Percentiles rank a stretch among this genome's conserved stretches.
Conservation (phyloP, 1,140 invertebrate genomes). For the Berghia stephanieae region DNA sequence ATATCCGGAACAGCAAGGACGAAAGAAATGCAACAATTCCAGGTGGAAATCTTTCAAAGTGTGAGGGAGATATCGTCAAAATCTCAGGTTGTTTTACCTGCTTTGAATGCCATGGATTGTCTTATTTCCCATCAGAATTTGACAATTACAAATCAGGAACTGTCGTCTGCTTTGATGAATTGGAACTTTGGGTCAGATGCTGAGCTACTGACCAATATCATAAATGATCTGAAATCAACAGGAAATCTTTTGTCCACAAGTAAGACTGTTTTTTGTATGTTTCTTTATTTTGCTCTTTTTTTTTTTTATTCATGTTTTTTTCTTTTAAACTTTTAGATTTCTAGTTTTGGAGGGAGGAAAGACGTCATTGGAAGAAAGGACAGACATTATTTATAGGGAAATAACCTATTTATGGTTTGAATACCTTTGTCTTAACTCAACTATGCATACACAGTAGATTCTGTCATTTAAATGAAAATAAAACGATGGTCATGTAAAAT, state of each 20-base stretch:
- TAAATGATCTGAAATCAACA: not conserved
- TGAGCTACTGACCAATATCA: not conserved
- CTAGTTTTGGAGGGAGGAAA: no score
- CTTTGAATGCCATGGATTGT: not conserved
- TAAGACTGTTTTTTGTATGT: not conserved
- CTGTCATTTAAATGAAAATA: no score
- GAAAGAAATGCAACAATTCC: not conserved
- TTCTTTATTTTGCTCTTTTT: no score
- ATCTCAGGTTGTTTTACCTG: not conserved
- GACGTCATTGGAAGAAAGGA: no score
- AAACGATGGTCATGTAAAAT: no score
- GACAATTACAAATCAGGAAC: not conserved
- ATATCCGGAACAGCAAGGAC: not conserved
- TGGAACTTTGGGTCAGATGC: not conserved
- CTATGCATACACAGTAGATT: no score
- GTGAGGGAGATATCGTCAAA: not conserved
- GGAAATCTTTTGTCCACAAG: slow-evolving; percentile 4
- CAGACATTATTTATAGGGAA: no score
- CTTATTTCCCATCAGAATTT: not conserved
- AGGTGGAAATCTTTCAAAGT: not conserved
- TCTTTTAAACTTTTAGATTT: no score
- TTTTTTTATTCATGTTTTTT: no score
- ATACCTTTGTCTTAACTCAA: no score
- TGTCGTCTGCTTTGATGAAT: not conserved
- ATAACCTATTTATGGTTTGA: no score